Base-by-base conservation (phyloP, 2,797 vertebrate species). In the Coccyzus lansbergi region DNA sequence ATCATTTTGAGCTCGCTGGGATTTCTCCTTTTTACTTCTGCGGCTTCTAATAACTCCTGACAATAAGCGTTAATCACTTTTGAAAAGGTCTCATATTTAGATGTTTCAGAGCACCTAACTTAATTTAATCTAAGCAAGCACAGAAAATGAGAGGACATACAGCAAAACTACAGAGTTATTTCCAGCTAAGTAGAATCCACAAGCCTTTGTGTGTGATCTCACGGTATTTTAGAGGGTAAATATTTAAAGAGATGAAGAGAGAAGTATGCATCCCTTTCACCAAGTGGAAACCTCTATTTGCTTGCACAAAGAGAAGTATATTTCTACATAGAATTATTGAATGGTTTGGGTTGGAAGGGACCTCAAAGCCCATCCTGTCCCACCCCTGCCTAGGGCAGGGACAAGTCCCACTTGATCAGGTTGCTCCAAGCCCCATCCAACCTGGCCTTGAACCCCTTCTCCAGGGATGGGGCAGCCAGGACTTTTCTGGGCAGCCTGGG, bases 41-140 rank as follows among this genome's bases (percentile, higher is more conserved):
- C 71, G 78, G 60, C 44, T 79, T 91, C 70, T 93, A 90, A 84
- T 59, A 92, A 74, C 63, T 86, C 80, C 71, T 83, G 68, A 83
- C 49, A 86, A 77, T 60, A 90, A 56, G 34, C 34, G 71, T 91
- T 79, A 91, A 90, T 93, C 44, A 25, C 51, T 86, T 91, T 24
- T 71, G 60, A 48, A 93, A 90, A 93, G 89, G 87, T 91, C 68
- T 60, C 74, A 56, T 46, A 85, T 83, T 62, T 36, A 60, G 28
- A 72, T 49, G 14, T 82, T 92, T 91, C 17, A 4, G 83, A 89
- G 77, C 67, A 90, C 46, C 58, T 83, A 85, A 87, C 15, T 51
- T 80, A 88, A 89, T 86, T 86, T 81, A 36, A 34, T 72, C 21
- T 38, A 86, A 77, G 36, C 42, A 83, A 93, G 62, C 64, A 84